A percentile compares a stretch with the other conserved stretches of the same genome.
Conservation (phyloP, 2,797 vertebrate species). For the Streptopelia turtur region DNA sequence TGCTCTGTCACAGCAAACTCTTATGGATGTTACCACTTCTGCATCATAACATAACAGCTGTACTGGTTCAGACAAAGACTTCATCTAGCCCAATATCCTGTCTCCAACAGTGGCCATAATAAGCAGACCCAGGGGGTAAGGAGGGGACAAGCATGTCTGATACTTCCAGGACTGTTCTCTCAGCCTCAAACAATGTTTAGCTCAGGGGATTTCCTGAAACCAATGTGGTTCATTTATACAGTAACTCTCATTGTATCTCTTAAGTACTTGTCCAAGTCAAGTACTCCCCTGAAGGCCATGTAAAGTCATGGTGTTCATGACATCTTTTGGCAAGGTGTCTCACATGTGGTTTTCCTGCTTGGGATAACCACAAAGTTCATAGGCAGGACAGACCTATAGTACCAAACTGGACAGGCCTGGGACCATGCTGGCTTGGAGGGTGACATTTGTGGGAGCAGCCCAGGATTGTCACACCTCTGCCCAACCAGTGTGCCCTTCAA, state of each 20-base stretch:
- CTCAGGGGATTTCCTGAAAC: not conserved
- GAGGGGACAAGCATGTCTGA: not conserved
- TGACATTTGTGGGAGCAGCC: not conserved
- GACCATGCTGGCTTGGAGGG: rapidly evolving
- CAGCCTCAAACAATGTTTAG: not conserved
- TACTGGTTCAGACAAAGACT: slow-evolving; percentile 4
- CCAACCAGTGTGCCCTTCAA: not conserved
- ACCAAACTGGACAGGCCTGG: not conserved
- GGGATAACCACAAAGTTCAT: not conserved
- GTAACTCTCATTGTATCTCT: not conserved
- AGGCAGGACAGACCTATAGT: not conserved
- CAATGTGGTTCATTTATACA: not conserved
- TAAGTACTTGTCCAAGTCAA: not conserved
- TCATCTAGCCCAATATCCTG: slow-evolving; percentile 20
- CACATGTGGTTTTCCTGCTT: not conserved
- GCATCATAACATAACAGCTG: slow-evolving; percentile 25
- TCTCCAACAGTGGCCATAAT: slow-evolving; percentile 13
- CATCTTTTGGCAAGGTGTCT: not conserved
- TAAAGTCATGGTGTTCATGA: not conserved
- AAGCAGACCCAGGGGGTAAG: not conserved
- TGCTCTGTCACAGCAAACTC: slow-evolving; percentile 42
- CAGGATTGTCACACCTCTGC: not conserved
- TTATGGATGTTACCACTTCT: not conserved
- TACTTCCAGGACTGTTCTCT: not conserved
- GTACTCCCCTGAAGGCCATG: not conserved